Conservation (phyloP, 2,113 vertebrate species). For the Eupsittula cactorum region DNA sequence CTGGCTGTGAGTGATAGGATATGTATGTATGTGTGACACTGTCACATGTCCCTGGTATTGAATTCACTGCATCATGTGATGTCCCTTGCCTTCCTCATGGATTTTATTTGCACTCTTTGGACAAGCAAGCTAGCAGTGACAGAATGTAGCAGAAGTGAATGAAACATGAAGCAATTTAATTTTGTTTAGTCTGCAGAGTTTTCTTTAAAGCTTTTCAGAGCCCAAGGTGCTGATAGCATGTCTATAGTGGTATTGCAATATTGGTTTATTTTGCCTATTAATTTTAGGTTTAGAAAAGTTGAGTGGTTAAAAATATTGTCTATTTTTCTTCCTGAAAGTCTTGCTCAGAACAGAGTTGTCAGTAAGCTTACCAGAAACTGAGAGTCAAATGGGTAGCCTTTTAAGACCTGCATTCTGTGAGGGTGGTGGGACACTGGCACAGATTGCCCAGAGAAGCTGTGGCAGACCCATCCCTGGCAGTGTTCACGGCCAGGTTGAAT, state of each 20-base stretch:
- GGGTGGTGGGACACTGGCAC: background rate
- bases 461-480: background rate
- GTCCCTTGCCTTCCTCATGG: background rate
- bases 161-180: background rate
- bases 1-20: background rate
- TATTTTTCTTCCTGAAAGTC: background rate
- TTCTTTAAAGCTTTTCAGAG: background rate
- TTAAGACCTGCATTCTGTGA: background rate
- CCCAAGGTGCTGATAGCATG: background rate
- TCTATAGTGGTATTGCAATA: background rate
- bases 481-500: background rate
- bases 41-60: constrained; percentile 23
- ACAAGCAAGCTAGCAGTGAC: background rate
- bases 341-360: background rate
- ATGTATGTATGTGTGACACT: background rate
- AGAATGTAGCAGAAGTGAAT: background rate
- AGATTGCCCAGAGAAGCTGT: background rate
- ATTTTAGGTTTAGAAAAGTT: background rate
- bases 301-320: background rate
- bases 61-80: background rate
- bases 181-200: background rate
- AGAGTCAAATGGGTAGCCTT: background rate
- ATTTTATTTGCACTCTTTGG: background rate
- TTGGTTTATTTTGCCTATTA: background rate
- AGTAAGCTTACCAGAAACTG: background rate